Evolutionary conservation across 2,888 invertebrate genomes (phyloP), one percentile per base, ranked within the genome.

Genomic region (Steinernema carpocapsae): DNA sequence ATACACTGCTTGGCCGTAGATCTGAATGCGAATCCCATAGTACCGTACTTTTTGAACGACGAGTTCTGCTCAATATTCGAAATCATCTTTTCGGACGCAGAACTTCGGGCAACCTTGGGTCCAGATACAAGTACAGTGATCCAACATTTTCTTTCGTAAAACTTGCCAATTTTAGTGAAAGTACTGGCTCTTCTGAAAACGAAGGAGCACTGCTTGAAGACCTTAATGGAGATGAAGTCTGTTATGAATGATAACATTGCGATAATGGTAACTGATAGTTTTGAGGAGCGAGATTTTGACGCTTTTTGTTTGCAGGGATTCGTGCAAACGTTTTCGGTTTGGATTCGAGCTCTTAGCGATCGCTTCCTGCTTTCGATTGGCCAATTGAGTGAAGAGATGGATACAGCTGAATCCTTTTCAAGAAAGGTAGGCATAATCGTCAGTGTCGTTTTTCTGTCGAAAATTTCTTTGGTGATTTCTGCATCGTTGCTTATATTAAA

Each of bases 41-140:
- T 64, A 26, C 64, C 64, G 17, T 64, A 64, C 64, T 64, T 64
- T n/a, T 32, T 64, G 17, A 26, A 29, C 26, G 32, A 64, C 14
- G 64, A 64, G 10, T 64, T 64, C 26, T 12, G 37, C 14, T 17
- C 24, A 32, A 32, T 64, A 32, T 64, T 64, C 17, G 64, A 64
- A 32, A 29, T 12, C 1, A 29, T 64, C 1, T 64, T 64, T 32
- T 4, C 26, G 6, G 64, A 64, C 14, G 1, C 12, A 6, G 64
- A 64, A 2, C 32, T 29, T 17, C 64, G 64, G 14, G 32, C 29
- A 7, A 64, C 64, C 7, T 29, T 64, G 14, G 64, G 64, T 29
- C 32, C 64, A 14, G 64, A 64, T 32, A 17, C 64, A 64, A 64
- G 64, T 64, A 64, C 2, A 32, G 14, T 17, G 17, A 32, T 14